A percentile compares a stretch with the other conserved stretches of the same genome.
Conservation (phyloP, 2,113 vertebrate species). For the Meles meles region DNA sequence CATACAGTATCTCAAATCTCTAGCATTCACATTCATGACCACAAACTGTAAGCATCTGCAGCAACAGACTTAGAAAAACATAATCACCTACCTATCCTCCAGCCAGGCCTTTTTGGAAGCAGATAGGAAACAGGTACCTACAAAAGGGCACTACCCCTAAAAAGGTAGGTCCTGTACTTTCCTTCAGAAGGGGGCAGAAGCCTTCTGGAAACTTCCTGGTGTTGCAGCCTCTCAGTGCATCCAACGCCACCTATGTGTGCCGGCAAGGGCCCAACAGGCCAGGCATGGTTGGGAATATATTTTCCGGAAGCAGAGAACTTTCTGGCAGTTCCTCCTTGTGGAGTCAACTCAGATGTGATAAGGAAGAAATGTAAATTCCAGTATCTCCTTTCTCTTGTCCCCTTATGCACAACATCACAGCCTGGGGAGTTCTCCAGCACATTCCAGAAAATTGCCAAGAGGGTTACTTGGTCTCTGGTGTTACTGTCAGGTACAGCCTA, state of each 20-base stretch:
- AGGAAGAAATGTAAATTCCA: background rate
- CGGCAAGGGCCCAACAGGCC: background rate
- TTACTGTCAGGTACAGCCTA: background rate
- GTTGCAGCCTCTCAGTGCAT: background rate
- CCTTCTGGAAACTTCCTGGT: background rate
- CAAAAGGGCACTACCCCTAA: background rate
- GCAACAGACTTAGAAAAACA: background rate
- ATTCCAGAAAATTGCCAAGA: background rate
- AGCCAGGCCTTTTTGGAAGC: background rate
- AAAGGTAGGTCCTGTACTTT: background rate
- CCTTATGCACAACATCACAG: background rate
- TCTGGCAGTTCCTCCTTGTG: constrained; percentile 31
- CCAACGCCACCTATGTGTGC: background rate
- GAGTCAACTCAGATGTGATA: background rate
- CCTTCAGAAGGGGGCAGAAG: constrained; percentile 25
- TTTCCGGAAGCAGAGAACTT: background rate
- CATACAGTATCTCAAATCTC: background rate
- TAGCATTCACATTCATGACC: background rate
- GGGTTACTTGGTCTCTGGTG: background rate
- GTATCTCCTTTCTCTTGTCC: background rate
- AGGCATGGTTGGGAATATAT: background rate
- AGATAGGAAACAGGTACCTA: background rate
- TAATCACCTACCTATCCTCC: background rate
- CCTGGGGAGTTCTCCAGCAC: background rate
- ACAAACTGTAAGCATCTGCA: background rate